A percentile compares a stretch with the other conserved stretches of the same genome.
These are phyloP conservation scores for Abramis brama DNA, from an alignment of 2,113 vertebrate genomes.

Conservation along the genomic window DNA sequence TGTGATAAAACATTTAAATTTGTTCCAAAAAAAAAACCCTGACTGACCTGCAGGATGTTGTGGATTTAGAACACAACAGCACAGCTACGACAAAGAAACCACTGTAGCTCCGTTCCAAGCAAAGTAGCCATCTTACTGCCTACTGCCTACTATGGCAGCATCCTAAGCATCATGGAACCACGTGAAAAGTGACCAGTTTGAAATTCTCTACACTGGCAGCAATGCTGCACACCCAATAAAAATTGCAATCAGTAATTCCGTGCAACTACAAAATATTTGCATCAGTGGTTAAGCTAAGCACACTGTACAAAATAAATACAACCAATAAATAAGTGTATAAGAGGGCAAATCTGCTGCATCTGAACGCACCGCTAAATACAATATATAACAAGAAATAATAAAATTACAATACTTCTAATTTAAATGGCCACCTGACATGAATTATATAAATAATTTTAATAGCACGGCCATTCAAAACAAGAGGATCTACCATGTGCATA, in stretches of 20 bases:
- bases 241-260: neutral
- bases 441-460: too few relatives aligned
- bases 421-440: too few relatives aligned
- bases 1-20: constrained; percentile 12
- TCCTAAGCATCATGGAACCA: neutral
- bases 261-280: too few relatives aligned
- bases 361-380: too few relatives aligned
- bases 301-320: too few relatives aligned
- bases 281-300: too few relatives aligned
- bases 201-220: neutral
- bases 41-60: constrained; percentile 8
- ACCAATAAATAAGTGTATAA: too few relatives aligned
- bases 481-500: too few relatives aligned
- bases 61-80: constrained; percentile 15
- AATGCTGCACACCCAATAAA: neutral
- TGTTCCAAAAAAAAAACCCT: neutral
- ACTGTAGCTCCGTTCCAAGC: neutral
- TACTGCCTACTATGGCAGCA: neutral
- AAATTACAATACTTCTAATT: neutral
- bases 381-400: neutral
- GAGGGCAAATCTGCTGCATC: too few relatives aligned
- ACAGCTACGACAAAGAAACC: neutral
- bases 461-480: too few relatives aligned
- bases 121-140: neutral
- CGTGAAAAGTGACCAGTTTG: neutral